Evolutionary conservation across 2,797 vertebrate genomes (phyloP), one percentile per base, ranked within the genome.

Genomic region (Oryzias sinensis): DNA sequence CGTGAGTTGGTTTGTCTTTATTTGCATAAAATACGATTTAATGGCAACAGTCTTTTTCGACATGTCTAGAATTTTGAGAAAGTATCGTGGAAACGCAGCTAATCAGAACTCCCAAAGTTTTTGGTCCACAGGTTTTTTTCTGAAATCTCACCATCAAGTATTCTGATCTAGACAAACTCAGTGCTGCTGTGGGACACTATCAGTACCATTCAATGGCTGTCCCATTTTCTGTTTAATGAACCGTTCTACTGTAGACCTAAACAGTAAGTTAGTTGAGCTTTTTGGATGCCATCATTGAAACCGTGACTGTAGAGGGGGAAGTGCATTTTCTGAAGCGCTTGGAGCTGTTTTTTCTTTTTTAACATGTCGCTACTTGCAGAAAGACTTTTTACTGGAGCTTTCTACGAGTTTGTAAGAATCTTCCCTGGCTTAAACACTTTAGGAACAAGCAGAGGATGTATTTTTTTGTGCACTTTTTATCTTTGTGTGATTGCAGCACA

Each of bases 241-340:
- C 73, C 55, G 75, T 48, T 61, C 54, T 81, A 56, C 84, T 87
- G 87, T 81, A 65, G 57, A 80, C 60, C 79, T 79, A 69, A 50
- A 73, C 67, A 65, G 65, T 45, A 68, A 11, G 5, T 52, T 56
- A 57, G 69, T 9, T 56, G 56, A 59, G 72, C 60, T 74, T 72
- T 57, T 64, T 49, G 43, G 68, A 69, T 69, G 56, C 9, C 6
- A 55, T 74, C 46, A 29, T 29, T 53, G 27, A 73, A 68, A 50
- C 42, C 27, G 43, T 27, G 49, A 54, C 59, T 43, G 77, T 46
- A 59, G 45, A 43, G 44, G 49, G 46, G 42, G 33, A 27, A 22
- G 43, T 14, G 78, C 72, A 58, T 72, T 74, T 71, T 14, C 49
- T 43, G 14, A 40, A 29, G 50, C 20, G 56, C 14, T 44, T 70